Percentiles rank a stretch among this genome's conserved stretches.
Evolutionary conservation across 2,797 vertebrate genomes (phyloP).

Genomic region (Enteromius paludinosus): DNA sequence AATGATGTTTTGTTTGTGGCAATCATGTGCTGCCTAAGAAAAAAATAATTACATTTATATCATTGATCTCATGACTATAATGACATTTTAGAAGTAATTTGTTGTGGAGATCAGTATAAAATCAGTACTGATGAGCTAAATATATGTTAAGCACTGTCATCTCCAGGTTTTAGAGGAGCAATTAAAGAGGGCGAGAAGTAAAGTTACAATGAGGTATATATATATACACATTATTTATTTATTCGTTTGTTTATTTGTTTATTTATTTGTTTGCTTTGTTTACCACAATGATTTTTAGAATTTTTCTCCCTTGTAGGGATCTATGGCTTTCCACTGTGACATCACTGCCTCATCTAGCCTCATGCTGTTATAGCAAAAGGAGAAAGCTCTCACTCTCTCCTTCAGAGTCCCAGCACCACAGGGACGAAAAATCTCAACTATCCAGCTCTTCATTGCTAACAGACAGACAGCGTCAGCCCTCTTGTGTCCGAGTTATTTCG

Average conservation of each 20-base stretch:
- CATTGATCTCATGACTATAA: conserved; percentile 5
- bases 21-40: conserved; percentile 7
- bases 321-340: conserved; percentile 30
- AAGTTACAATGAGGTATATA: neutral
- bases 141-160: neutral
- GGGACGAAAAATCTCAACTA: conserved; percentile 46
- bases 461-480: conserved; percentile 31
- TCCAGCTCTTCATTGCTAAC: conserved; percentile 27
- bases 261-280: no score
- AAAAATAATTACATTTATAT: conserved; percentile 2
- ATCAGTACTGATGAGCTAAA: neutral
- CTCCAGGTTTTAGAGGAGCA: neutral
- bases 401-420: conserved; percentile 35
- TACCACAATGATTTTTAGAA: neutral
- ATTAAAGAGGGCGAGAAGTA: neutral
- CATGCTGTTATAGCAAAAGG: conserved; percentile 4
- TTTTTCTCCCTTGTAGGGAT: conserved; percentile 48
- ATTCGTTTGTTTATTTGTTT: no score
- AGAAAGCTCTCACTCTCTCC: conserved; percentile 32
- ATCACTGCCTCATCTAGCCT: conserved; percentile 22
- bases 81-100: neutral
- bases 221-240: neutral
- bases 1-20: neutral
- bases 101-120: neutral
- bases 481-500: conserved; percentile 31